These are phyloP conservation scores for Panthera leo DNA, from an alignment of 2,113 vertebrate genomes.

Conservation along the genomic window DNA sequence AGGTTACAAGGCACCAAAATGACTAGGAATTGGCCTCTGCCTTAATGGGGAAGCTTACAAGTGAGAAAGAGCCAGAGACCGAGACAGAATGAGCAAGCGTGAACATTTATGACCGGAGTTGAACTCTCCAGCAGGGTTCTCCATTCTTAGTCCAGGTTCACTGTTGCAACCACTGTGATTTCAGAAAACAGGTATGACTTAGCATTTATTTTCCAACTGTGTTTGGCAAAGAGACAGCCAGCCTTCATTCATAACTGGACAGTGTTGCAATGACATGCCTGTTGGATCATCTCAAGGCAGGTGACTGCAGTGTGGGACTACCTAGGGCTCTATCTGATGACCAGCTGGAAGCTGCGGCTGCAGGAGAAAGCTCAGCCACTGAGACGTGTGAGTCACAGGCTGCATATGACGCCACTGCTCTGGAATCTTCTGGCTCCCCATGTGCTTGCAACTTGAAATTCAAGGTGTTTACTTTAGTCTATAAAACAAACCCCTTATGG, in stretches of 20 bases:
- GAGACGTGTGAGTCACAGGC: conserved; percentile 67
- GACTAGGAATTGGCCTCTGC: neutral
- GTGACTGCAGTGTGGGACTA: conserved; percentile 47
- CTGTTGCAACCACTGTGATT: neutral
- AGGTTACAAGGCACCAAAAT: neutral
- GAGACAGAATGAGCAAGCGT: neutral
- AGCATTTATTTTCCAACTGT: conserved; percentile 58
- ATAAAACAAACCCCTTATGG: conserved; percentile 75
- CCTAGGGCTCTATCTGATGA: conserved; percentile 43
- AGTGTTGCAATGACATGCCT: conserved; percentile 24
- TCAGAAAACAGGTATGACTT: conserved; percentile 44
- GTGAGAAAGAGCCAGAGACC: neutral
- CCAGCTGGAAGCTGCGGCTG: conserved; percentile 57
- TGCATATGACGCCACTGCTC: conserved; percentile 62
- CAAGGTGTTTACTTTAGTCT: conserved; percentile 81
- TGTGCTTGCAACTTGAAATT: conserved; percentile 78
- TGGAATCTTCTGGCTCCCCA: conserved; percentile 72
- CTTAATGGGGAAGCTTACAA: neutral
- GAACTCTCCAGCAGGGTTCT: neutral
- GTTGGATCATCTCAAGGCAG: conserved; percentile 44
- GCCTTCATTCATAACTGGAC: conserved; percentile 49
- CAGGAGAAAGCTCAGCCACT: conserved; percentile 41
- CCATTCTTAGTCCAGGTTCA: neutral
- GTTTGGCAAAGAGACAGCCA: conserved; percentile 53
- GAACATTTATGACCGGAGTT: neutral